phyloP scores from a whole-genome alignment of 1,140 invertebrate species.

The Hylaeus volcanicus region DNA sequence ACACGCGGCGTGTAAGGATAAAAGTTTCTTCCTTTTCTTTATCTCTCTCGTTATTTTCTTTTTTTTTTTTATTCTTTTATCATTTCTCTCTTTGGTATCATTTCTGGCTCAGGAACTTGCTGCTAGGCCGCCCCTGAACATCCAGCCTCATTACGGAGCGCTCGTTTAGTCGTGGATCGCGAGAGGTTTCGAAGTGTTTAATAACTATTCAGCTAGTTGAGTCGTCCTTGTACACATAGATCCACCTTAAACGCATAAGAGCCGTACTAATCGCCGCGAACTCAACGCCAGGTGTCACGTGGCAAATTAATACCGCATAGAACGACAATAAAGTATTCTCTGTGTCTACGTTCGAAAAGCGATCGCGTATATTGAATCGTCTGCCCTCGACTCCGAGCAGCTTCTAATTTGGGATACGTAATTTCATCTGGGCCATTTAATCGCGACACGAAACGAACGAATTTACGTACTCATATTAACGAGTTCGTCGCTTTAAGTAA shows the following conservation, averaged over 20 bases:
- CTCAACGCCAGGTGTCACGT: background rate
- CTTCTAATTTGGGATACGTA: background rate
- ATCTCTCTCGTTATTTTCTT: background rate
- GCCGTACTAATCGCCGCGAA: constrained; percentile 8
- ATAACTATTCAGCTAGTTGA: constrained; percentile 46
- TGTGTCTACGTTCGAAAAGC: constrained; percentile 15
- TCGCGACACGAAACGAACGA: background rate
- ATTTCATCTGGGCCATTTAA: background rate
- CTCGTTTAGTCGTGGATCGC: constrained; percentile 44
- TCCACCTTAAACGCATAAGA: constrained; percentile 16
- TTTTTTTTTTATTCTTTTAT: constrained; percentile 14
- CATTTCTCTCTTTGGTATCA: constrained; percentile 22
- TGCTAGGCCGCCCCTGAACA: constrained; percentile 52
- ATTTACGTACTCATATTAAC: no score
- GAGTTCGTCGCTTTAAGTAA: background rate
- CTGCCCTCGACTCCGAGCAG: background rate
- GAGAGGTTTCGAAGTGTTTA: constrained; percentile 21
- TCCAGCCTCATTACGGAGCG: constrained; percentile 51
- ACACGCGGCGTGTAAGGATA: constrained; percentile 56
- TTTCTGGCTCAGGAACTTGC: constrained; percentile 52
- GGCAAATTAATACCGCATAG: constrained; percentile 3
- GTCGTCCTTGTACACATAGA: constrained; percentile 39
- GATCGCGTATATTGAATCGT: background rate
- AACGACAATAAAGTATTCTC: background rate
- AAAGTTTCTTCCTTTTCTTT: constrained; percentile 36